Percentiles rank a stretch among this genome's conserved stretches.
These are phyloP conservation scores for Nothobranchius furzeri DNA, from an alignment of 2,113 vertebrate species.

Conservation along the genomic window DNA sequence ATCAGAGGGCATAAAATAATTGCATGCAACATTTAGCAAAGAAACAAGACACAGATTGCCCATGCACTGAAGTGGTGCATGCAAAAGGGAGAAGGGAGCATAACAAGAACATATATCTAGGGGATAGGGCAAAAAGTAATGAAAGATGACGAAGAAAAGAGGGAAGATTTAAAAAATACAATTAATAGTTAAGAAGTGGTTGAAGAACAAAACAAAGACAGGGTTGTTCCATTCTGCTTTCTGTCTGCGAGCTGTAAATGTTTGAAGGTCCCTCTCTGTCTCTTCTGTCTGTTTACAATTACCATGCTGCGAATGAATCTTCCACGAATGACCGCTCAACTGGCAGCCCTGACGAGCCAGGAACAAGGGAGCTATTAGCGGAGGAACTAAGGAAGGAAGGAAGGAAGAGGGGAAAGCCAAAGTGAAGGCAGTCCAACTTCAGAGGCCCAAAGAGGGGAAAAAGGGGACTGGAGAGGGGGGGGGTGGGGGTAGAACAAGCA, in stretches of 20 bases:
- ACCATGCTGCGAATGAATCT: constrained; percentile 84
- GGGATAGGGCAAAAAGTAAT: constrained; percentile 9
- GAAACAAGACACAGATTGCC: constrained; percentile 42
- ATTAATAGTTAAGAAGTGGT: constrained; percentile 12
- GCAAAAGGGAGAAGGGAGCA: constrained; percentile 19
- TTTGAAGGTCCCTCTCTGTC: constrained; percentile 31
- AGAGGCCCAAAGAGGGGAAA: constrained; percentile 64
- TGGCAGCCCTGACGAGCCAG: constrained; percentile 82
- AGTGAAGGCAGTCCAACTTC: constrained; percentile 80
- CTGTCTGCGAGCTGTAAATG: constrained; percentile 35
- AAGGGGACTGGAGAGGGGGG: constrained; percentile 30
- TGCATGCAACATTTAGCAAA: constrained; percentile 45
- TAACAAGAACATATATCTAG: background rate
- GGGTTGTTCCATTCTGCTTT: constrained; percentile 35
- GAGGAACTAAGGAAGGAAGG: constrained; percentile 82
- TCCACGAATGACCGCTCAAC: constrained; percentile 83
- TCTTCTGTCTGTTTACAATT: constrained; percentile 83
- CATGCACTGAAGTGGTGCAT: constrained; percentile 21
- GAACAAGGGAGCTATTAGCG: constrained; percentile 88
- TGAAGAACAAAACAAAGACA: constrained; percentile 18
- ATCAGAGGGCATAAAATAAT: constrained; percentile 32
- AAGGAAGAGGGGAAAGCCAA: constrained; percentile 86
- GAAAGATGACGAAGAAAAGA: constrained; percentile 38
- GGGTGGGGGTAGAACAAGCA: constrained; percentile 70
- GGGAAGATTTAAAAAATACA: background rate